A percentile compares a stretch with the other conserved stretches of the same genome.
phyloP scores from a whole-genome alignment of 2,888 invertebrate species.

The Pedicia rivosa region DNA sequence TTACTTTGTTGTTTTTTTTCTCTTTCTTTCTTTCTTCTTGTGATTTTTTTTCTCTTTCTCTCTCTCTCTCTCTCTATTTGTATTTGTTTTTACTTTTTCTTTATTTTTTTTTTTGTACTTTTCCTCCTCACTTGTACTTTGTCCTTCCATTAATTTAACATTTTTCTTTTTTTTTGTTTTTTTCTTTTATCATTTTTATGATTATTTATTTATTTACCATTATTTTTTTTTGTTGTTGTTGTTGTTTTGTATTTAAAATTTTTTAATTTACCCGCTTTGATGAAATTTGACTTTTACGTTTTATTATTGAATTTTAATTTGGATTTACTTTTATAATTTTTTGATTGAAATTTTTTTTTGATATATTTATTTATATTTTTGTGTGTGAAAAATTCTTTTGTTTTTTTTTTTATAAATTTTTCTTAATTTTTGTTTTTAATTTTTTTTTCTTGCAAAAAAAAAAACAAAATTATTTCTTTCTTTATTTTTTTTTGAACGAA shows the following conservation, averaged over 20 bases:
- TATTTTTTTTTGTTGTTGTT: not conserved
- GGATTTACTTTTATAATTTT: too few relatives aligned
- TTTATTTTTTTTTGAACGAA: too few relatives aligned
- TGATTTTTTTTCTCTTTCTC: not conserved
- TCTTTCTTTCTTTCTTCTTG: not conserved
- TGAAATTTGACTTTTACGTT: not conserved
- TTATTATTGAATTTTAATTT: conserved; percentile 3
- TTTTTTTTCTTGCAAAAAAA: too few relatives aligned
- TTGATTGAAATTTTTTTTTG: conserved; percentile 6
- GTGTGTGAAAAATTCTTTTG: not conserved
- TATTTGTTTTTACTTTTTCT: too few relatives aligned
- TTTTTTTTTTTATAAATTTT: conserved; percentile 7
- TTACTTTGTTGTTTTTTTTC: too few relatives aligned
- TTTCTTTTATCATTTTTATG: not conserved
- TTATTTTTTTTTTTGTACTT: not conserved
- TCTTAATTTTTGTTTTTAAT: conserved; percentile 6
- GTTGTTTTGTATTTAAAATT: not conserved
- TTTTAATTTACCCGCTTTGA: conserved; percentile 1
- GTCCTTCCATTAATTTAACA: not conserved
- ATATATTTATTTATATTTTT: not conserved
- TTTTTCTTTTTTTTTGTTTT: not conserved
- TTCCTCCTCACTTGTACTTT: conserved; percentile 1
- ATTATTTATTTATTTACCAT: too few relatives aligned
- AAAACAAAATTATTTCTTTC: too few relatives aligned
- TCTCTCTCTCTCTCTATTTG: too few relatives aligned